Conservation (phyloP, 2,888 invertebrate genomes). For the Orchestes rusci region DNA sequence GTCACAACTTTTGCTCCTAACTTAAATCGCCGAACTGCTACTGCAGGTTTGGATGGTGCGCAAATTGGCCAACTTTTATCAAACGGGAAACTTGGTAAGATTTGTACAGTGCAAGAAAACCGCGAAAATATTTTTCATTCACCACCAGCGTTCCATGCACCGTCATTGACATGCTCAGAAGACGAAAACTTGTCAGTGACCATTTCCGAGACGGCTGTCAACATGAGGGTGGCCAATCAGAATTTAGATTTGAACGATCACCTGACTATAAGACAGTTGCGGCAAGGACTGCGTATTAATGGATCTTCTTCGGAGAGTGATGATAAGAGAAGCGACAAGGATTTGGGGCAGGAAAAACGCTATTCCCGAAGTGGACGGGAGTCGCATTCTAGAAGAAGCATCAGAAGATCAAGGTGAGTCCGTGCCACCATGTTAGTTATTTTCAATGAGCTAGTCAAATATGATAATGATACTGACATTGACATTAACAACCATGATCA, state of each 20-base stretch:
- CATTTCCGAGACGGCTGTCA: slow-evolving; percentile 39
- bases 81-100: slow-evolving; percentile 36
- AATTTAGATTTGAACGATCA: slow-evolving; percentile 42
- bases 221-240: slow-evolving; percentile 37
- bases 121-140: not conserved
- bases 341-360: slow-evolving; percentile 32
- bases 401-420: slow-evolving; percentile 27
- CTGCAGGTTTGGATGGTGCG: slow-evolving; percentile 47
- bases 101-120: slow-evolving; percentile 10
- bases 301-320: slow-evolving; percentile 27
- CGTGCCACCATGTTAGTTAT: no score
- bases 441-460: no score
- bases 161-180: slow-evolving; percentile 35
- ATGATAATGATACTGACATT: no score
- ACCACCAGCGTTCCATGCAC: not conserved
- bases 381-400: slow-evolving; percentile 30
- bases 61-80: slow-evolving; percentile 38
- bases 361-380: slow-evolving; percentile 28
- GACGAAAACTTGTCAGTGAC: slow-evolving; percentile 44
- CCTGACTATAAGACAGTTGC: slow-evolving; percentile 40
- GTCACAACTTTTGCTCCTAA: slow-evolving; percentile 50
- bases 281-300: slow-evolving; percentile 37
- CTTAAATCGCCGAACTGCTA: slow-evolving; percentile 46
- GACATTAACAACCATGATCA: no score
- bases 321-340: slow-evolving; percentile 26